Evolutionary conservation across 2,797 vertebrate genomes (phyloP).

Genomic region (Danio albolineatus): DNA sequence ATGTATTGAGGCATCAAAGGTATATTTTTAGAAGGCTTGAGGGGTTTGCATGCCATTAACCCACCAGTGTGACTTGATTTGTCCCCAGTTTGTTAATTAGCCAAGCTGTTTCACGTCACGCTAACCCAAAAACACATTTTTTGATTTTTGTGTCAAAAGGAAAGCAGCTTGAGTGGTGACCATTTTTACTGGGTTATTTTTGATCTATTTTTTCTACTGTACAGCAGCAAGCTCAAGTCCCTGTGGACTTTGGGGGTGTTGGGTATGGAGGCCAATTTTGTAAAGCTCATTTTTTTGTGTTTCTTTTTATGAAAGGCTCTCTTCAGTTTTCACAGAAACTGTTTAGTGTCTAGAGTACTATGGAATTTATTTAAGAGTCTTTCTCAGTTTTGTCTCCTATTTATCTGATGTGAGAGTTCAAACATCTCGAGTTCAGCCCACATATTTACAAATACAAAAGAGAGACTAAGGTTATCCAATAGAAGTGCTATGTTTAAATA

Average conservation of each 20-base stretch:
- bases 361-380: background rate
- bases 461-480: background rate
- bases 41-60: background rate
- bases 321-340: background rate
- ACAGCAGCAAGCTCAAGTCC: background rate
- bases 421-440: background rate
- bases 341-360: background rate
- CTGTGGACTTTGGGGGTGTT: background rate
- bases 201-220: slow-evolving; percentile 25
- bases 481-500: slow-evolving; percentile 14
- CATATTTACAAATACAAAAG: background rate
- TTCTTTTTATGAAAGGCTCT: background rate
- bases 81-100: slow-evolving; percentile 1
- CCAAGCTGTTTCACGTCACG: background rate
- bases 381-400: background rate
- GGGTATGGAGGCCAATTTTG: background rate
- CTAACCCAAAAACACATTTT: slow-evolving; percentile 14
- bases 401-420: background rate
- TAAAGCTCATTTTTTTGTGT: background rate
- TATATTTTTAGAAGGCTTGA: slow-evolving; percentile 15
- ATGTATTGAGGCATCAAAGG: background rate
- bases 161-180: slow-evolving; percentile 13
- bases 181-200: slow-evolving; percentile 22
- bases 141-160: background rate
- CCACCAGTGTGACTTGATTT: background rate